Percentiles rank a stretch among this genome's conserved stretches.
Conservation (phyloP, 2,888 invertebrate genomes). For the Drosophila suboccidentalis region DNA sequence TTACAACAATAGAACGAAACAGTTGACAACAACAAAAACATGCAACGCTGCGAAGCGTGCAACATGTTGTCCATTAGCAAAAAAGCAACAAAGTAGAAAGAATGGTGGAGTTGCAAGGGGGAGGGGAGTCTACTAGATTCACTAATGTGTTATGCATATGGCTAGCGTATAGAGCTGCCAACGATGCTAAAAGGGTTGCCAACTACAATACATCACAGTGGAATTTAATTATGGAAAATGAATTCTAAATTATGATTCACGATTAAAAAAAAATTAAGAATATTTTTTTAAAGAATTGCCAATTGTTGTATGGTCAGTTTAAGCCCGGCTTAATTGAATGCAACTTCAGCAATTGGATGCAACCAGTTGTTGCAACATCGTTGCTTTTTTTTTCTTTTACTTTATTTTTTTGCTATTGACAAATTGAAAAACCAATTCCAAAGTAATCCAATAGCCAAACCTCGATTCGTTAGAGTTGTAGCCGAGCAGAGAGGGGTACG, state of each 20-base stretch:
- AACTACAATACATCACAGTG: neutral
- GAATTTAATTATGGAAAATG: neutral
- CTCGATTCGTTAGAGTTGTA: neutral
- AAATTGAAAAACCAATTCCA: slow-evolving; percentile 57
- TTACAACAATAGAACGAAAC: slow-evolving; percentile 57
- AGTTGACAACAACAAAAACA: slow-evolving; percentile 56
- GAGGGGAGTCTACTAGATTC: neutral
- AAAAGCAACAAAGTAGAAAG: slow-evolving; percentile 14
- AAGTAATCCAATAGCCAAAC: slow-evolving; percentile 31
- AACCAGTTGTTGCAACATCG: slow-evolving; percentile 20
- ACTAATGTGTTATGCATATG: slow-evolving; percentile 16
- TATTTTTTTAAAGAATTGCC: neutral
- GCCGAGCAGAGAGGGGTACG: too few species aligned
- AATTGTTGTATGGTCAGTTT: neutral
- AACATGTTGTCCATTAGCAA: slow-evolving; percentile 62
- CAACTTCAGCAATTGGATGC: slow-evolving; percentile 4
- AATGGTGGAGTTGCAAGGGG: neutral
- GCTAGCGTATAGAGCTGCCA: neutral
- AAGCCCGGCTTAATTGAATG: slow-evolving; percentile 3
- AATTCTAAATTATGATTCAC: neutral
- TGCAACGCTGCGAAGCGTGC: slow-evolving; percentile 61
- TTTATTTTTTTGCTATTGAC: slow-evolving; percentile 29
- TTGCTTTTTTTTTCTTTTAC: slow-evolving; percentile 9
- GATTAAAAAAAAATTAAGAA: neutral
- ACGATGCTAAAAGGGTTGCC: neutral